Conservation (phyloP, 1,140 invertebrate species). For the Calephelis nemesis region DNA sequence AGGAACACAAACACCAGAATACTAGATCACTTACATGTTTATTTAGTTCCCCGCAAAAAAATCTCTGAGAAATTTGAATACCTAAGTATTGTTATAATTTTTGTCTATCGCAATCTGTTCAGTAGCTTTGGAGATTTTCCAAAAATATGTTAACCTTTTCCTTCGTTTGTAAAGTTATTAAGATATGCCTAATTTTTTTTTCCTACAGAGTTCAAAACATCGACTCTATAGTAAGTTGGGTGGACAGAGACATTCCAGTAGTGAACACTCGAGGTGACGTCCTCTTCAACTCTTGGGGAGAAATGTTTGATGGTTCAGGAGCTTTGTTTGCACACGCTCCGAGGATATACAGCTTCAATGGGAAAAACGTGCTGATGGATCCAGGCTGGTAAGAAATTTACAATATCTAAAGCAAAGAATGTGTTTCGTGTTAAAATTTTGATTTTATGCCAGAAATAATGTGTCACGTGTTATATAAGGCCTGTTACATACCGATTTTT, state of each 20-base stretch:
- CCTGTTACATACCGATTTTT: too few species aligned
- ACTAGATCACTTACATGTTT: too few species aligned
- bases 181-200: not conserved
- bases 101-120: too few species aligned
- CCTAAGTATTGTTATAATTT: too few species aligned
- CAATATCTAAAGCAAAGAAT: not conserved
- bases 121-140: too few species aligned
- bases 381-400: slow-evolving; percentile 86
- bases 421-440: not conserved
- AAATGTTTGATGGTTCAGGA: slow-evolving; percentile 92
- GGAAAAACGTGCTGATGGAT: slow-evolving; percentile 94
- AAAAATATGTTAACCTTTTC: too few species aligned
- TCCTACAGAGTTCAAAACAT: slow-evolving; percentile 89
- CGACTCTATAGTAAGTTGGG: slow-evolving; percentile 92
- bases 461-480: too few species aligned
- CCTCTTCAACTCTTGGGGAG: slow-evolving; percentile 96
- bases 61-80: too few species aligned
- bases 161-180: too few species aligned
- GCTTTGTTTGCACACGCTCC: slow-evolving; percentile 92
- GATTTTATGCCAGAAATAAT: not conserved
- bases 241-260: slow-evolving; percentile 93
- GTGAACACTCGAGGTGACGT: slow-evolving; percentile 95
- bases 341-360: slow-evolving; percentile 96
- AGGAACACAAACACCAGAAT: too few species aligned
- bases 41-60: too few species aligned